Evolutionary conservation across 2,888 invertebrate species (phyloP).

Genomic region (Seira sanloemensis): DNA sequence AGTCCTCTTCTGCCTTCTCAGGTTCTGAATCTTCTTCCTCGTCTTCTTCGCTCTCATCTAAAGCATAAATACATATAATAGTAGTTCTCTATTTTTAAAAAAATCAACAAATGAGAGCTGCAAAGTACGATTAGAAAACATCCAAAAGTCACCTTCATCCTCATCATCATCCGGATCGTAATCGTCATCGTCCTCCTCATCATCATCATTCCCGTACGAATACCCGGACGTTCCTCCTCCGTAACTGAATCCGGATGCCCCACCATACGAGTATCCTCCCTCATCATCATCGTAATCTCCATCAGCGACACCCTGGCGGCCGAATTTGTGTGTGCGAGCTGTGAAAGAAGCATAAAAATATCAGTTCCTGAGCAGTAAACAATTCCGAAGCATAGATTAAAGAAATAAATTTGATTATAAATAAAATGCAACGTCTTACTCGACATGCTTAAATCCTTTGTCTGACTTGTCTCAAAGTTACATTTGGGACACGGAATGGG

Average conservation of each 20-base stretch:
- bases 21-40: slow-evolving; percentile 60
- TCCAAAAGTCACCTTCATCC: slow-evolving; percentile 28
- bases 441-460: slow-evolving; percentile 96
- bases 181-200: slow-evolving; percentile 68
- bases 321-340: slow-evolving; percentile 92
- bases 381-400: no score
- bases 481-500: slow-evolving; percentile 96
- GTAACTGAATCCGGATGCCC: slow-evolving; percentile 72
- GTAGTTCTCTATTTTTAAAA: slow-evolving; percentile 67
- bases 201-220: slow-evolving; percentile 75
- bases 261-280: slow-evolving; percentile 75
- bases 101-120: not conserved
- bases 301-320: slow-evolving; percentile 85
- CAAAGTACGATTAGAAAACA: not conserved
- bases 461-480: slow-evolving; percentile 92
- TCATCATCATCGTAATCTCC: slow-evolving; percentile 82
- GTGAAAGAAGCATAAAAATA: slow-evolving; percentile 45
- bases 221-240: slow-evolving; percentile 74
- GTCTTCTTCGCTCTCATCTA: slow-evolving; percentile 28
- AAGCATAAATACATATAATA: slow-evolving; percentile 61
- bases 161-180: slow-evolving; percentile 63
- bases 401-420: no score
- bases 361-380: no score
- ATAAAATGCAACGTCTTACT: slow-evolving; percentile 80
- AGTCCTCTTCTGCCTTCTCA: slow-evolving; percentile 68